Base-by-base conservation (phyloP, 2,888 invertebrate species). In the Lithophane socia region DNA sequence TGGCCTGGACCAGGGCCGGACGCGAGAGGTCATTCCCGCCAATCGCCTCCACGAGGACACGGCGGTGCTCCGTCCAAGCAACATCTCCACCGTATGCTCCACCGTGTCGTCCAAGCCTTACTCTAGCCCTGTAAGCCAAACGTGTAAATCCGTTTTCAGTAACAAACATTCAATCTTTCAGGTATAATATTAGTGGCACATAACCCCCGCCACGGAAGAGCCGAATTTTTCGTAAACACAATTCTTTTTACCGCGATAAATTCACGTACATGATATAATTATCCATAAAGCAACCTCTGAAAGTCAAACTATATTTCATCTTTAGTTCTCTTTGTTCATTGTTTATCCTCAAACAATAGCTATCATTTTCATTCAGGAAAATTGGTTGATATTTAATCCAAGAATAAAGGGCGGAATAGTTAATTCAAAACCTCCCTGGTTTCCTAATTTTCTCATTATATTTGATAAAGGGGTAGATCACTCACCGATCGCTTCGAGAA, bases 321-420 rank as follows among this genome's bases (percentile, higher is more conserved):
- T 49, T 82, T 65, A 61, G 58, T 64, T 74, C 52, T 72, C 44
- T 77, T 75, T 79, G 75, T 86, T 70, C 72, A 72, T 83, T 83
- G 77, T 87, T 74, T 77, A 71, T 75, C 47, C 58, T 63, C 65
- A 80, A 75, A 86, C 88, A 87, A 87, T 73, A 75, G 79, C 73
- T 71, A 75, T 80, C 73, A 79, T 83, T 83, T 83, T 81, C 80
- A 83, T 77, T 83, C 79, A 77, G 66, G 77, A 86, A 79, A 87
- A 86, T 86, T 86, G 75, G 75, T 86, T 87, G 83, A 85, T 83
- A 83, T 86, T 86, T 85, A 87, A 83, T 87, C 80, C 73, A 56
- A 69, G 78, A 56, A 85, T 75, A 82, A 85, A 72, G 73, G 78
- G 75, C 66, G 37, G 73, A 63, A 68, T 72, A 69, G 66, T 74